A percentile compares a stretch with the other conserved stretches of the same genome.
Conservation (phyloP, 2,888 invertebrate genomes). For the Cyclophora albipunctata region DNA sequence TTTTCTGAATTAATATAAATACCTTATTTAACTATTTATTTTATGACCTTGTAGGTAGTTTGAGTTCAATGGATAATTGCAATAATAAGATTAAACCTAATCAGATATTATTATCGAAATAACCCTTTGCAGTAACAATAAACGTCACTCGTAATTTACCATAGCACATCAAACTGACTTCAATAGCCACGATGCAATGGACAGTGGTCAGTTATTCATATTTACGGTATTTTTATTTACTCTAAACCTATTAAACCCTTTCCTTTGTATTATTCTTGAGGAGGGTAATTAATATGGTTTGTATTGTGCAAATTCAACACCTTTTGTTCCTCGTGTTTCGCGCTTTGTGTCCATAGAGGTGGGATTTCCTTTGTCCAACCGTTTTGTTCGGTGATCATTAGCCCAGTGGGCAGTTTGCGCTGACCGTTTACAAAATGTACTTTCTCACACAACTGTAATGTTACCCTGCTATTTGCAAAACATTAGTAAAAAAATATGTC, state of each 20-base stretch:
- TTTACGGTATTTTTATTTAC: conserved; percentile 65
- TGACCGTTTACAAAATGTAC: conserved; percentile 44
- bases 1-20: no score
- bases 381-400: conserved; percentile 66
- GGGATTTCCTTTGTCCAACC: conserved; percentile 41
- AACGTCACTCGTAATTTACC: conserved; percentile 57
- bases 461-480: conserved; percentile 13
- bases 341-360: conserved; percentile 39
- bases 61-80: no score
- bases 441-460: conserved; percentile 63
- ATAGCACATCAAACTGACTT: conserved; percentile 22
- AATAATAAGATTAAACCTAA: conserved; percentile 6
- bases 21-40: no score
- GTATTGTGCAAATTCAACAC: conserved; percentile 61
- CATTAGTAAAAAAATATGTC: conserved; percentile 8
- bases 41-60: no score
- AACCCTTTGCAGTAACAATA: conserved; percentile 21
- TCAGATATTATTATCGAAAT: no score
- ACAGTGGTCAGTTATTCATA: conserved; percentile 53
- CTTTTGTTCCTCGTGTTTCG: conserved; percentile 56
- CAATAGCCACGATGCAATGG: conserved; percentile 39
- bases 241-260: conserved; percentile 71
- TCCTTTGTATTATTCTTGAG: conserved; percentile 51
- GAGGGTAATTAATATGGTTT: conserved; percentile 69
- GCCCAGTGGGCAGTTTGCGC: conserved; percentile 62